phyloP scores from a whole-genome alignment of 2,113 vertebrate genomes.

The Megaceryle maxima region DNA sequence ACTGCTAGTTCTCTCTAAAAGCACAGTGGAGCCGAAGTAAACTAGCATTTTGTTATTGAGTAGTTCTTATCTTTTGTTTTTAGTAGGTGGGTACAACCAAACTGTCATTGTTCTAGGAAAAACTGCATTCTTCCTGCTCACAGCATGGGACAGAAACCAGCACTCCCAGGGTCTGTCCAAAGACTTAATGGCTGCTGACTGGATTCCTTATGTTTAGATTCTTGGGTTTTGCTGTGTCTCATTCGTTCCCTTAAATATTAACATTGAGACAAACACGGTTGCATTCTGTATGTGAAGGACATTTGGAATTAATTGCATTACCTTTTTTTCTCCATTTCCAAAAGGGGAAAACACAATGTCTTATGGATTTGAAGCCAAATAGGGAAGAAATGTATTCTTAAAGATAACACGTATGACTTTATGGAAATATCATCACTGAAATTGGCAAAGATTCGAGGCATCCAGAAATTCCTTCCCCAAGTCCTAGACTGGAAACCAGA shows the following conservation, averaged over 20 bases:
- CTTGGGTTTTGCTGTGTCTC: constrained; percentile 11
- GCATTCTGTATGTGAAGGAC: background rate
- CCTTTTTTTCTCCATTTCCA: background rate
- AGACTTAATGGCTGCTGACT: constrained; percentile 21
- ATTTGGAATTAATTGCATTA: background rate
- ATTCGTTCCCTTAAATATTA: constrained; percentile 51
- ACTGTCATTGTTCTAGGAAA: constrained; percentile 12
- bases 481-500: constrained; percentile 1
- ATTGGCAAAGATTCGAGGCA: constrained; percentile 29
- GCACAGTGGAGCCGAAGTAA: constrained; percentile 19
- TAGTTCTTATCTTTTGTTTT: constrained; percentile 70
- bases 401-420: constrained; percentile 26
- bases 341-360: background rate
- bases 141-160: constrained; percentile 36
- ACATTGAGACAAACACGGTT: constrained; percentile 5
- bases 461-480: background rate
- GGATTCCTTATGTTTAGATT: background rate
- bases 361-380: background rate
- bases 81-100: constrained; percentile 49
- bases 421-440: constrained; percentile 44
- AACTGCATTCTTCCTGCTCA: constrained; percentile 31
- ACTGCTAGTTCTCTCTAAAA: constrained; percentile 45
- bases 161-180: background rate
- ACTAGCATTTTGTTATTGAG: constrained; percentile 55
- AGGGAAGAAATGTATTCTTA: background rate